These are phyloP conservation scores for Nomada lathburiana DNA, from an alignment of 2,888 invertebrate genomes.

Conservation along the genomic window DNA sequence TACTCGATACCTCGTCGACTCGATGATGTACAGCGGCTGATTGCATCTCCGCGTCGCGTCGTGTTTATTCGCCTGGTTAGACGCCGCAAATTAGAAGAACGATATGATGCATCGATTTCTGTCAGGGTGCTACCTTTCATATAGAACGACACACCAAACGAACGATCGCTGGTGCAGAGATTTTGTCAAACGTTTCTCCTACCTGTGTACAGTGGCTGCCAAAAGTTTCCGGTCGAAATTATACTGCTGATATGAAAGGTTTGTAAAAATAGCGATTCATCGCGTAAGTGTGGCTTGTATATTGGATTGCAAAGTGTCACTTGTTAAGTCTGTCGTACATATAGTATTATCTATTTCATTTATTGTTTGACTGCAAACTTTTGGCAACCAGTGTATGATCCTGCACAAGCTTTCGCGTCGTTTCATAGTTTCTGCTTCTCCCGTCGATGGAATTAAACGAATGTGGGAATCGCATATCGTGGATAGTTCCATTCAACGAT, in stretches of 20 bases:
- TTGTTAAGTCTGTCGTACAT: too few relatives aligned
- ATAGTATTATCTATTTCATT: too few relatives aligned
- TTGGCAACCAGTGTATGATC: too few relatives aligned
- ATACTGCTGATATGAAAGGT: too few relatives aligned
- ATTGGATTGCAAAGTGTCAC: too few relatives aligned
- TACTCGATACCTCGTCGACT: slow-evolving; percentile 16
- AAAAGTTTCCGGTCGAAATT: too few relatives aligned
- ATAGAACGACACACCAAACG: background rate
- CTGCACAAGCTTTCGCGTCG: too few relatives aligned
- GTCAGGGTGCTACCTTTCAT: background rate
- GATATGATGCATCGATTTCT: slow-evolving; percentile 34
- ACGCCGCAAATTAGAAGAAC: slow-evolving; percentile 47
- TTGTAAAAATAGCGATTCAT: too few relatives aligned
- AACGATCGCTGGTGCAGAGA: background rate
- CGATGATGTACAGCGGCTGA: slow-evolving; percentile 46
- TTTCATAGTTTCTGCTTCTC: background rate
- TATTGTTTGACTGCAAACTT: too few relatives aligned
- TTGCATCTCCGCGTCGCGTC: slow-evolving; percentile 30
- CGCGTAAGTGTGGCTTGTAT: too few relatives aligned
- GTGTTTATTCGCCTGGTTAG: slow-evolving; percentile 37
- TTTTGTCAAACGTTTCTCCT: too few relatives aligned
- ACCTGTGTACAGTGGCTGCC: too few relatives aligned
- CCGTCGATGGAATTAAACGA: background rate
- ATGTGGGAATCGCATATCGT: slow-evolving; percentile 31
- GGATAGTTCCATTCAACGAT: slow-evolving; percentile 28